Base-by-base conservation (phyloP, 2,888 invertebrate species). In the Tinea trinotella region DNA sequence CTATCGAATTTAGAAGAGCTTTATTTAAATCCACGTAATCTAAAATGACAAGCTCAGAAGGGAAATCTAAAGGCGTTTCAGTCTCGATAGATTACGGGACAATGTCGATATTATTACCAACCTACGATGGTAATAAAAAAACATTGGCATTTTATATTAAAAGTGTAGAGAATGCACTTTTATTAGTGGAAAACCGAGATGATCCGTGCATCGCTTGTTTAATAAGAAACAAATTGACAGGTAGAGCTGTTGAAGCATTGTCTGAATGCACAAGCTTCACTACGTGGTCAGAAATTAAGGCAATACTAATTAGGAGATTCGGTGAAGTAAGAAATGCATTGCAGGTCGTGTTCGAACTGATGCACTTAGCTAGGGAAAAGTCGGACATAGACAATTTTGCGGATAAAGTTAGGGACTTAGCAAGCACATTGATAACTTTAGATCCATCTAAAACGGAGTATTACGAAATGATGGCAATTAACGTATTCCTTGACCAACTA, bases 91-190 rank as follows among this genome's bases (percentile, higher is more conserved):
- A 18, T 18, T 48, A 18, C 18, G 15, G 17, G 40, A 18, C n/a
- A 40, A 56, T 52, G 18, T 24, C 24, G 5, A 24, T 24, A 9
- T 24, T 61, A 0, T 58, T 64, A 44, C 62, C 63, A 7, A 35
- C n/a, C 0, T 65, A 62, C 9, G 63, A 65, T 12, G 65, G 62
- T 0, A 63, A 63, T 46, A 60, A 19, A 24, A 58, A 55, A 56
- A 61, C 61, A 0, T n/a, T 63, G 30, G 57, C 56, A 35, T 62
- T 60, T 35, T 63, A 60, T 40, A 57, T 61, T 2, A 56, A 60
- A 56, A 52, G 57, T 44, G 62, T 64, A 4, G 61, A 62, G 56
- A 61, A 60, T 22, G 59, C 57, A 1, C 19, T 64, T 52, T 46
- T 56, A 2, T 13, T 62, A 1, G 15, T 30, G 6, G 30, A 52